Percentiles rank a stretch among this genome's conserved stretches.
Evolutionary conservation across 2,888 invertebrate genomes (phyloP).

Genomic region (Apotomis betuletana): DNA sequence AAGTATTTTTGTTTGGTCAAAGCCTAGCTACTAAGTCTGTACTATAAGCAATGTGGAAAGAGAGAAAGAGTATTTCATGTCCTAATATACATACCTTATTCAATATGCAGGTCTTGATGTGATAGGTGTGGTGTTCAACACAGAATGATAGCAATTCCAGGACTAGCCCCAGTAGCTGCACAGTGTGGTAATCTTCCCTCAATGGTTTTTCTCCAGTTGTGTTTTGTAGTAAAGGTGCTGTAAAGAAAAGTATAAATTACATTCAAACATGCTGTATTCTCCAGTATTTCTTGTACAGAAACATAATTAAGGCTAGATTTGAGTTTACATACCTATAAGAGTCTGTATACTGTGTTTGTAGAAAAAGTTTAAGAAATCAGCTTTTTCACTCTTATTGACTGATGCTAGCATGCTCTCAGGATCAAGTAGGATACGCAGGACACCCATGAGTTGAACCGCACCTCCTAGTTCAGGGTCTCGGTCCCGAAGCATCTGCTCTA

Average conservation of each 20-base stretch:
- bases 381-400: constrained; percentile 97
- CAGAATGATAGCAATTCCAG: constrained; percentile 98
- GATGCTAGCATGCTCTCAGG: constrained; percentile 99
- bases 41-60: too few species aligned
- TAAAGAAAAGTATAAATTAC: background rate
- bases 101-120: constrained; percentile 98
- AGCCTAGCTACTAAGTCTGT: too few species aligned
- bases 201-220: constrained; percentile 95
- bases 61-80: too few species aligned
- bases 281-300: too few species aligned
- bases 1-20: too few species aligned
- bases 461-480: constrained; percentile 98
- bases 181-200: constrained; percentile 98
- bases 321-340: constrained; percentile 88
- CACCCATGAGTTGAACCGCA: constrained; percentile 98
- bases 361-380: constrained; percentile 99
- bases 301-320: background rate
- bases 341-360: constrained; percentile 99
- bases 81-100: constrained; percentile 85
- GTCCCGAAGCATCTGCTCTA: constrained; percentile 99
- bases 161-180: constrained; percentile 96
- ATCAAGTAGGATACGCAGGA: constrained; percentile 95
- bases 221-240: constrained; percentile 96
- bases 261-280: too few species aligned
- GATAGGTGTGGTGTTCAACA: constrained; percentile 99